Percentiles rank a stretch among this genome's conserved stretches.
These are phyloP conservation scores for Calyptomena viridis DNA, from an alignment of 2,113 vertebrate genomes.

Conservation along the genomic window DNA sequence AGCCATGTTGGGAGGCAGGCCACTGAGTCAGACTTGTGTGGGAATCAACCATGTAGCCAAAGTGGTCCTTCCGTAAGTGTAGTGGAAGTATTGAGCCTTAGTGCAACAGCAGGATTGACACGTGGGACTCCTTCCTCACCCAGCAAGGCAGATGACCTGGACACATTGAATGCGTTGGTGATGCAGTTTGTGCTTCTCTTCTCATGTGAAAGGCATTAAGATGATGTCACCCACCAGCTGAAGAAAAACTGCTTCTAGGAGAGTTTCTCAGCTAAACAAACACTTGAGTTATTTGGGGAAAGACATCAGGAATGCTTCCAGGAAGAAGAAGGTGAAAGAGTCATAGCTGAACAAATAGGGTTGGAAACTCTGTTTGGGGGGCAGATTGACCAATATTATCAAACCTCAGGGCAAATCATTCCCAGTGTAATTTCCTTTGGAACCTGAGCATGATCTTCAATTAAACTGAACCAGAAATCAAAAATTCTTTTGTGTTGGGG, in stretches of 20 bases:
- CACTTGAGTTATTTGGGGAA: conserved; percentile 39
- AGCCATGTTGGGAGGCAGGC: conserved; percentile 71
- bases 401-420: not conserved
- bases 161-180: not conserved
- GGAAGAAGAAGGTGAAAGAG: not conserved
- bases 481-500: not conserved
- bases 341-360: not conserved
- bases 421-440: not conserved
- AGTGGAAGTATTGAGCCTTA: not conserved
- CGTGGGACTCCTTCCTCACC: not conserved
- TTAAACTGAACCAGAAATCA: conserved; percentile 9
- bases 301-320: conserved; percentile 35
- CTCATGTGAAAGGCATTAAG: conserved; percentile 20
- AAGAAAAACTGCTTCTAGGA: conserved; percentile 36
- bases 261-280: conserved; percentile 45
- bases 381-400: not conserved
- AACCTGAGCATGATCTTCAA: not conserved
- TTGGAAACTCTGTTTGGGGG: not conserved
- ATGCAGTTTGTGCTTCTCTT: not conserved
- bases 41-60: not conserved
- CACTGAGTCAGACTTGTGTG: not conserved
- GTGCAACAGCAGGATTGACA: fast-evolving
- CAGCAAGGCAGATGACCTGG: not conserved
- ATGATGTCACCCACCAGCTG: conserved; percentile 16
- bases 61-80: not conserved